Base-by-base conservation (phyloP, 1,140 invertebrate species). In the Habropoda laboriosa region DNA sequence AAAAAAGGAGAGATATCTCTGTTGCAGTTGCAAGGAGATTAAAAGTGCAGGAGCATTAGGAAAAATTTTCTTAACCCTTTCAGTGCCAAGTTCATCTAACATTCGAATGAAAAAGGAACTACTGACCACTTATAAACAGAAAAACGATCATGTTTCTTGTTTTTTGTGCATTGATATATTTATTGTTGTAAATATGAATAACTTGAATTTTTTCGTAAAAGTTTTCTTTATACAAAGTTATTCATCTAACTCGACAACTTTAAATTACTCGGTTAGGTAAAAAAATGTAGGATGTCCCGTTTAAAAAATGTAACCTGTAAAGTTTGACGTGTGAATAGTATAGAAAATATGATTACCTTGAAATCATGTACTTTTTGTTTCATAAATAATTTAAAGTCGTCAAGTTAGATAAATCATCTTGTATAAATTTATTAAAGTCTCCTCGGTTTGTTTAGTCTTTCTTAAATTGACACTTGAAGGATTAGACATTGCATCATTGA, bases 391-490 rank as follows among this genome's bases (percentile, higher is more conserved):
- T n/a, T n/a, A n/a, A n/a, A n/a, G n/a, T n/a, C n/a, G n/a, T n/a
- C n/a, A n/a, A n/a, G n/a, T n/a, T n/a, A n/a, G n/a, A n/a, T n/a
- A n/a, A n/a, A n/a, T n/a, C n/a, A n/a, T n/a, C n/a, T 6, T 42
- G 12, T 12, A 42, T 6, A 6, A 5, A 6, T 42, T 42, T 42
- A 12, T 42, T 12, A 42, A 6, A 5, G 5, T 42, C 40, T 5
- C 40, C 12, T n/a, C n/a, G 13, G 32, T 10, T 24, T 3, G 1
- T 55, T 72, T 42, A n/a, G 12, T 58, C 60, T 45, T 38, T 13
- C n/a, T 51, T 40, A 12, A 16, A 32, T 75, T 67, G 60, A 42
- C 35, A 47, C 66, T 53, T n/a, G 18, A 75, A 75, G 60, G 73
- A 55, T 77, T 47, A 32, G 13, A 21, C 1, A 27, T 18, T 4